Conservation (phyloP, 2,888 invertebrate species). For the Atrina japonica region DNA sequence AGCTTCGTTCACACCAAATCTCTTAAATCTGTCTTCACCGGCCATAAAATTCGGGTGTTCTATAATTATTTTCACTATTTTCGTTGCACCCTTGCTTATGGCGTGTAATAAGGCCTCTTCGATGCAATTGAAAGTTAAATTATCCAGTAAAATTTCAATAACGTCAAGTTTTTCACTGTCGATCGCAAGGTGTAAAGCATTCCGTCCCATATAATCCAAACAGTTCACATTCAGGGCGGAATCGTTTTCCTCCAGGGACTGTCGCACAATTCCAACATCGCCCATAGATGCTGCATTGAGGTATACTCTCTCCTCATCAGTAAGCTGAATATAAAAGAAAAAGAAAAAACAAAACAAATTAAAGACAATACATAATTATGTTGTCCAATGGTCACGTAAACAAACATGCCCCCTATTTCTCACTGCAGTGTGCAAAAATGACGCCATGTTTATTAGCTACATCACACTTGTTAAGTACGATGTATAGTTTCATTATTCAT, state of each 20-base stretch:
- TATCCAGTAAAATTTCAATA: slow-evolving; percentile 85
- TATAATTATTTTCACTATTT: slow-evolving; percentile 84
- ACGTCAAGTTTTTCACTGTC: slow-evolving; percentile 85
- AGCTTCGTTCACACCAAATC: slow-evolving; percentile 78
- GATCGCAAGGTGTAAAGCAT: slow-evolving; percentile 87
- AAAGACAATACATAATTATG: neutral
- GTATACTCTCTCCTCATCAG: slow-evolving; percentile 80
- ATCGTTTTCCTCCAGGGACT: slow-evolving; percentile 76
- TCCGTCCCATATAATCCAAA: slow-evolving; percentile 84
- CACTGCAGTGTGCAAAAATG: too few relatives aligned
- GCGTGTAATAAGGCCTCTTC: slow-evolving; percentile 87
- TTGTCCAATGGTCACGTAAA: too few relatives aligned
- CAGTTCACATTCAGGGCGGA: slow-evolving; percentile 79
- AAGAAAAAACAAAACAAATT: too few relatives aligned
- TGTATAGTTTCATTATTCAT: too few relatives aligned
- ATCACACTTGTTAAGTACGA: too few relatives aligned
- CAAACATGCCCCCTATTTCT: too few relatives aligned
- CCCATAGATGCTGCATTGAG: slow-evolving; percentile 80
- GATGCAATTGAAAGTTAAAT: slow-evolving; percentile 84
- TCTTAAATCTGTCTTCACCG: slow-evolving; percentile 78
- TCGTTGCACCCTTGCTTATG: slow-evolving; percentile 84
- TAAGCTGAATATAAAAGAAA: slow-evolving; percentile 68
- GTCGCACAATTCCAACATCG: slow-evolving; percentile 78
- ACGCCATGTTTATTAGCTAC: too few relatives aligned
- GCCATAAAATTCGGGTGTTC: slow-evolving; percentile 82